Evolutionary conservation across 1,140 invertebrate genomes (phyloP).

Genomic region (Dendroctonus valens): DNA sequence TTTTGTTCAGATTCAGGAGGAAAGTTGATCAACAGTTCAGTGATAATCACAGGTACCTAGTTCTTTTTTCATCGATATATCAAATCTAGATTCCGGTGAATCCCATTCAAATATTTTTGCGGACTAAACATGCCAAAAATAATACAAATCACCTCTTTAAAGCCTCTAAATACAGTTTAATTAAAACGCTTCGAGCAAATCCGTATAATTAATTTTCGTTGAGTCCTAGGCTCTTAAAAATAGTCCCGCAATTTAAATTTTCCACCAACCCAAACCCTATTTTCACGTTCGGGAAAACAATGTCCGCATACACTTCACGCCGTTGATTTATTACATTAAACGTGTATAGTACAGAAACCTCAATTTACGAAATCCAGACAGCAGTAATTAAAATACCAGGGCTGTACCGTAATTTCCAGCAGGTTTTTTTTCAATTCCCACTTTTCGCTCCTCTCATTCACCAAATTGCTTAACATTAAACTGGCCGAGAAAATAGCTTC

Average conservation of each 20-base stretch:
- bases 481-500: too few relatives aligned
- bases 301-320: constrained; percentile 28
- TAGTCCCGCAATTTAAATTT: constrained; percentile 29
- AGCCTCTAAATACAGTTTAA: constrained; percentile 11
- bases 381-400: constrained; percentile 27
- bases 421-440: too few relatives aligned
- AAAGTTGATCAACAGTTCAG: too few relatives aligned
- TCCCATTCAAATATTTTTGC: too few relatives aligned
- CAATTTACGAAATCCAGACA: constrained; percentile 27
- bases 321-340: constrained; percentile 28
- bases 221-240: constrained; percentile 20
- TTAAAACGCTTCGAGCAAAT: constrained; percentile 14
- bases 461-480: too few relatives aligned
- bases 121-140: too few relatives aligned
- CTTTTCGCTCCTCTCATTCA: too few relatives aligned
- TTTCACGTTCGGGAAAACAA: constrained; percentile 29
- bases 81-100: too few relatives aligned
- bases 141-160: not conserved
- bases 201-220: constrained; percentile 24
- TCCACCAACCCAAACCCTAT: constrained; percentile 20
- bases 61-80: too few relatives aligned
- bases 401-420: constrained; percentile 4
- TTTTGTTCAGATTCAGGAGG: too few relatives aligned
- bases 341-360: constrained; percentile 19
- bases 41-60: too few relatives aligned